phyloP scores from a whole-genome alignment of 2,888 invertebrate genomes.

The Drosophila meridionalis region DNA sequence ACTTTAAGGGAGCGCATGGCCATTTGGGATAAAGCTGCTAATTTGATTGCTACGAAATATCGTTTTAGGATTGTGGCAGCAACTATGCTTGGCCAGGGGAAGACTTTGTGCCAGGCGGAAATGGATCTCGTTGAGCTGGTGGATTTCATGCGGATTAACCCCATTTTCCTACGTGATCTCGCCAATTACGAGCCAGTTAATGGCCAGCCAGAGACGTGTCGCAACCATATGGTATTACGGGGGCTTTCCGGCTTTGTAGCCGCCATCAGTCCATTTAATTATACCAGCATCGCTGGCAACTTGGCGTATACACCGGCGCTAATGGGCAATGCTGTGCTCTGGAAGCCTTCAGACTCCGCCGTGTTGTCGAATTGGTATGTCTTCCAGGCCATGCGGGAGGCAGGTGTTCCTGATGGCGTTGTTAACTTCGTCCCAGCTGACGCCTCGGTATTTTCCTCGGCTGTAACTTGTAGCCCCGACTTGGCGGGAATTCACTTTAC shows the following conservation, averaged over 20 bases:
- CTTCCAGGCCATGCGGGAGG: constrained; percentile 96
- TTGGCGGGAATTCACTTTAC: constrained; percentile 98
- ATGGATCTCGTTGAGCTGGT: constrained; percentile 97
- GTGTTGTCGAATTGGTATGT: constrained; percentile 97
- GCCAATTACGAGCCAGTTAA: constrained; percentile 95
- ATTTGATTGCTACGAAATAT: constrained; percentile 94
- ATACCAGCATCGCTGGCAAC: constrained; percentile 99
- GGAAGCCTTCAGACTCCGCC: constrained; percentile 99
- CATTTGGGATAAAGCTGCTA: constrained; percentile 94
- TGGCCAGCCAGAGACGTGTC: constrained; percentile 88
- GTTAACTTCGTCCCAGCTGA: constrained; percentile 98
- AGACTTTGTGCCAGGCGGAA: constrained; percentile 97
- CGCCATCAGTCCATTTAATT: constrained; percentile 98
- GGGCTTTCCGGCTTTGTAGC: constrained; percentile 98
- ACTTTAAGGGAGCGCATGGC: constrained; percentile 91
- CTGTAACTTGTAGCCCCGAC: constrained; percentile 91
- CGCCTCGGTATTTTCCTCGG: constrained; percentile 95
- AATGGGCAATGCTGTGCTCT: constrained; percentile 96
- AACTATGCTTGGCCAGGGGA: constrained; percentile 98
- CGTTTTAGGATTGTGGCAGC: constrained; percentile 95
- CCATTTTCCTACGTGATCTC: constrained; percentile 92
- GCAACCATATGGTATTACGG: constrained; percentile 93
- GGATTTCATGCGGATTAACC: constrained; percentile 95
- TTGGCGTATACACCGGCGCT: constrained; percentile 94
- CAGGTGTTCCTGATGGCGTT: constrained; percentile 97